A percentile compares a stretch with the other conserved stretches of the same genome.
These are phyloP conservation scores for Cichladusa arquata DNA, from an alignment of 2,113 vertebrate genomes.

Conservation along the genomic window DNA sequence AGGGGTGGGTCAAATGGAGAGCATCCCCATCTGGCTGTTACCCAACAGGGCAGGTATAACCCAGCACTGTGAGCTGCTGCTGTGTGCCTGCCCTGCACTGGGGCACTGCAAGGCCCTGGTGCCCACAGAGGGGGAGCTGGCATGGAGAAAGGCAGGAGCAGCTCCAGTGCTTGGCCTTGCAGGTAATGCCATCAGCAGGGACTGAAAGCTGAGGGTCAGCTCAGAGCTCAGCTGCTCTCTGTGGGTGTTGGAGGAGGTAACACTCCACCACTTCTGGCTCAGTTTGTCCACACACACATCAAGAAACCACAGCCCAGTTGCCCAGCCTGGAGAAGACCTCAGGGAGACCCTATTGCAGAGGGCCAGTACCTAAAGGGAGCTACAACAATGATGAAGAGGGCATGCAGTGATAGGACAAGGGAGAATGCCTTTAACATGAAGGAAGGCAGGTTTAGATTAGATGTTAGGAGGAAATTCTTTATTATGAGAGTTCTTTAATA, in stretches of 20 bases:
- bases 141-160: background rate
- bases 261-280: background rate
- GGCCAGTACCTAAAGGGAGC: too few species aligned
- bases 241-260: background rate
- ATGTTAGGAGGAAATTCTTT: background rate
- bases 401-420: background rate
- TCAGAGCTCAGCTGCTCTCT: background rate
- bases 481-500: background rate
- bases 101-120: background rate
- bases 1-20: background rate
- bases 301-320: background rate
- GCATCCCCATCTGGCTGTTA: background rate
- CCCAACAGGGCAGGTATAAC: background rate
- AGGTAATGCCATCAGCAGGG: background rate
- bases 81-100: background rate
- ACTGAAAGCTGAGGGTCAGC: background rate
- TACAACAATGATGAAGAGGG: background rate
- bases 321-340: background rate
- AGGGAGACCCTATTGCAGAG: background rate
- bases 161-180: background rate
- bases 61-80: background rate
- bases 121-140: background rate
- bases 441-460: background rate
- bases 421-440: background rate
- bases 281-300: fast-evolving